phyloP scores from a whole-genome alignment of 1,140 invertebrate species.

The Monochamus saltuarius region DNA sequence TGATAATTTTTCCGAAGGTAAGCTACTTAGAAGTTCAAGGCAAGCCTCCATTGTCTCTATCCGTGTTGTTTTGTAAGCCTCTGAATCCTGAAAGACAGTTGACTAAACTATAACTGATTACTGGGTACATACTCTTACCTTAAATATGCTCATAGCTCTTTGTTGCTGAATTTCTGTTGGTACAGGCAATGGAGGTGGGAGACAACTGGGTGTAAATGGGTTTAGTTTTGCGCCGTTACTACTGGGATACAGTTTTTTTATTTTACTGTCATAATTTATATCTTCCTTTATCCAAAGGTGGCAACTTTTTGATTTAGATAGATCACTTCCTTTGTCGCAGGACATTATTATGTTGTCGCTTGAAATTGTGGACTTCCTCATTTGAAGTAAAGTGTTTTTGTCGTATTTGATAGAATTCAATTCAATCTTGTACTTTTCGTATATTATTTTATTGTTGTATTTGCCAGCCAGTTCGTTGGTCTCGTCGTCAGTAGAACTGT shows the following conservation, averaged over 20 bases:
- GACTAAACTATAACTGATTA: neutral
- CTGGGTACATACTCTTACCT: constrained; percentile 56
- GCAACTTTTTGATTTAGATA: constrained; percentile 29
- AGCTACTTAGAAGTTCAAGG: constrained; percentile 58
- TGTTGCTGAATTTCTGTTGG: constrained; percentile 76
- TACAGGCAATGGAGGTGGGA: constrained; percentile 60
- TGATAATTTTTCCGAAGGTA: constrained; percentile 57
- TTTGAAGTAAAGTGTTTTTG: constrained; percentile 55
- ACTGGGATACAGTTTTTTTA: constrained; percentile 19
- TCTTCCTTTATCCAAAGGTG: constrained; percentile 4
- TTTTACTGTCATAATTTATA: constrained; percentile 27
- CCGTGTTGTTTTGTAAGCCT: constrained; percentile 58
- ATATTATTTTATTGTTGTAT: constrained; percentile 38
- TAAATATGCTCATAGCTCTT: constrained; percentile 73
- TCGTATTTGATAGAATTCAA: constrained; percentile 54
- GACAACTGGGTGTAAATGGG: constrained; percentile 55
- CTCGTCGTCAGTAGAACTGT: constrained; percentile 46
- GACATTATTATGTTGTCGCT: constrained; percentile 38
- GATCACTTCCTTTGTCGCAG: constrained; percentile 27
- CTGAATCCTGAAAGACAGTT: constrained; percentile 53
- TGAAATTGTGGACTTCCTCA: constrained; percentile 51
- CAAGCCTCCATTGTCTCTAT: constrained; percentile 63
- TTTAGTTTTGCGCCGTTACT: constrained; percentile 42
- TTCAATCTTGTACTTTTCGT: constrained; percentile 52
- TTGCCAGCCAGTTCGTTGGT: constrained; percentile 51